Evolutionary conservation across 2,888 invertebrate species (phyloP), one percentile per base, ranked within the genome.

Genomic region (Acleris cristana): DNA sequence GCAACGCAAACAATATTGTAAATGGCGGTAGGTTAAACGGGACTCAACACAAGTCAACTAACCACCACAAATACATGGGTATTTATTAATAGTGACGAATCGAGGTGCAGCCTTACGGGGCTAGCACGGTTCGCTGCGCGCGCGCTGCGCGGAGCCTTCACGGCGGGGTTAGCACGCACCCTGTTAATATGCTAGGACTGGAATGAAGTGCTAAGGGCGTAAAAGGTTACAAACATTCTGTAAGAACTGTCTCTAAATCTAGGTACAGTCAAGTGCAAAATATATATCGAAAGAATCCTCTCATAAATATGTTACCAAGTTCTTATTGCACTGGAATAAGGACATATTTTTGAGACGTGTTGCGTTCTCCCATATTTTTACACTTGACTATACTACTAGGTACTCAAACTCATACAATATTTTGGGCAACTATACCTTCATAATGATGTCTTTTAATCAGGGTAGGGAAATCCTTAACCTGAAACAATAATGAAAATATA

Each of bases 101-200:
- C n/a, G 58, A 3, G 4, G 6, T 2, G 19, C 19, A 51, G 56
- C 44, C 64, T 19, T 51, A 57, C 56, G 51, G 49, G 16, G 18
- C 48, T 30, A 55, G 48, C 55, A 64, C 40, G 51, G 56, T 40
- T 52, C 53, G 61, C 2, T 58, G 58, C 58, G 58, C 58, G 12
- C 5, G 26, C 58, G 58, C 26, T 6, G 21, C 18, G n/a, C 18
- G n/a, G 51, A 51, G 23, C 58, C 26, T 58, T 58, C 58, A 58
- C 58, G 58, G 26, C 45, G 48, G 58, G 70, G 73, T 74, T 76
- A 72, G 74, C 74, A 81, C 79, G 74, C 76, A 66, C 79, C 78
- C 76, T 71, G 72, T 73, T 76, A 78, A 80, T 80, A 77, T 77
- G 76, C 77, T 77, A 70, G 19, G n/a, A n/a, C 58, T n/a, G 23